These are phyloP conservation scores for Propithecus coquereli DNA, from an alignment of 2,113 vertebrate species.

Conservation along the genomic window DNA sequence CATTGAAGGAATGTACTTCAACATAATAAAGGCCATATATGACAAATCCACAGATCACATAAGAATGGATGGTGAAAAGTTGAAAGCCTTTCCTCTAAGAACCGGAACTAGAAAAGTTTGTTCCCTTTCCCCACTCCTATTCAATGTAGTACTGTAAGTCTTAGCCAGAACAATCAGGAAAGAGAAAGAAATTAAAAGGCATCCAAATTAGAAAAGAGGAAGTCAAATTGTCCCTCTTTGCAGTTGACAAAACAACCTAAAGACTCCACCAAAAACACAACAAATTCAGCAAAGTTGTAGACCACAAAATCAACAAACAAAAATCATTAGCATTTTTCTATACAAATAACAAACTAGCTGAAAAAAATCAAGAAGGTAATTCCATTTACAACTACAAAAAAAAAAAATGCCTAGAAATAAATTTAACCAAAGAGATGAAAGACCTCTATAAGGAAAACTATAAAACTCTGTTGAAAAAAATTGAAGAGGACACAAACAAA, in stretches of 20 bases:
- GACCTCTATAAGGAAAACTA: neutral
- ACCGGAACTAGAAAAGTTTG: neutral
- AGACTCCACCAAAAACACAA: neutral
- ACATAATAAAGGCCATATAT: neutral
- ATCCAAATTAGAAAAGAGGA: neutral
- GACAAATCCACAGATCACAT: neutral
- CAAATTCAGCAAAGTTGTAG: neutral
- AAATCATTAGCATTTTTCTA: neutral
- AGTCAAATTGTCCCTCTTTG: neutral
- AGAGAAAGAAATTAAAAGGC: neutral
- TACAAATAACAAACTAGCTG: neutral
- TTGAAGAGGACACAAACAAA: neutral
- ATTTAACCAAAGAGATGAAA: neutral
- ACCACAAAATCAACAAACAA: neutral
- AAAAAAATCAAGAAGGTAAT: neutral
- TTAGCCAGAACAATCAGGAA: neutral
- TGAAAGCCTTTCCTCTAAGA: neutral
- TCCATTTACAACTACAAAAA: neutral
- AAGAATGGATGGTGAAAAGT: neutral
- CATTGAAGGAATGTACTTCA: neutral
- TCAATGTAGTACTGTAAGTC: neutral
- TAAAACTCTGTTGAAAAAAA: neutral
- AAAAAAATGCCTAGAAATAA: neutral
- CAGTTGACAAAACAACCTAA: neutral
- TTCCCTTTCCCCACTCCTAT: neutral